Conservation (phyloP, 2,113 vertebrate species). For the Anguilla japonica region DNA sequence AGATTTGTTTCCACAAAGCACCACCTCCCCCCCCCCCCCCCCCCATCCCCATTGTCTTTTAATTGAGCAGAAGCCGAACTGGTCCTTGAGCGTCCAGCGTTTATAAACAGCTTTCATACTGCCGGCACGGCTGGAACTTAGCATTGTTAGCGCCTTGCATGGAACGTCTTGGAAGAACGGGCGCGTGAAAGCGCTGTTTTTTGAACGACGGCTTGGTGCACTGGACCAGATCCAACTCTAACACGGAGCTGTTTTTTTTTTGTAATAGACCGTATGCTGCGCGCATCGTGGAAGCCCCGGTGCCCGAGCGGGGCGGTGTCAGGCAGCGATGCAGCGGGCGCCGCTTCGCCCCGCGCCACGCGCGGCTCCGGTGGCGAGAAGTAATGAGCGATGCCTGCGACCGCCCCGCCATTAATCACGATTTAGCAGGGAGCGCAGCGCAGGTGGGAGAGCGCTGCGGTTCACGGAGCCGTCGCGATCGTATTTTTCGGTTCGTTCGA, state of each 20-base stretch:
- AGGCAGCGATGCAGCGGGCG: conserved; percentile 48
- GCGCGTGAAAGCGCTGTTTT: background rate
- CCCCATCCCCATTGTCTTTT: background rate
- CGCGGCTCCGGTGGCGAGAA: conserved; percentile 34
- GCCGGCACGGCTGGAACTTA: background rate
- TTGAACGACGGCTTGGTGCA: background rate
- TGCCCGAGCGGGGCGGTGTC: conserved; percentile 34
- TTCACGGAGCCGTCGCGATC: conserved; percentile 45
- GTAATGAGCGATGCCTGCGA: conserved; percentile 48
- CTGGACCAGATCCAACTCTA: background rate
- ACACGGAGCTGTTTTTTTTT: background rate
- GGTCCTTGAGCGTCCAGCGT: conserved; percentile 6
- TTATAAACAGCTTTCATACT: conserved; percentile 22
- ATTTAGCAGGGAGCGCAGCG: conserved; percentile 42
- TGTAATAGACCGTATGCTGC: background rate
- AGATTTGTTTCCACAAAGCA: background rate
- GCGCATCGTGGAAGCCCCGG: conserved; percentile 43
- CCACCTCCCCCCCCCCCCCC: too few relatives aligned
- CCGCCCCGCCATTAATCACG: conserved; percentile 53
- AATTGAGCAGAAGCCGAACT: background rate
- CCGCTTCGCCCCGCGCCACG: conserved; percentile 30
- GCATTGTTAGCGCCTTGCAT: background rate
- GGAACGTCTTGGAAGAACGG: background rate
- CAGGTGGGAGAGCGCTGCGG: conserved; percentile 35
- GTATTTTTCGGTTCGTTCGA: conserved; percentile 39